These are phyloP conservation scores for Crotalus helleri DNA, from an alignment of 2,113 vertebrate species.

Conservation along the genomic window DNA sequence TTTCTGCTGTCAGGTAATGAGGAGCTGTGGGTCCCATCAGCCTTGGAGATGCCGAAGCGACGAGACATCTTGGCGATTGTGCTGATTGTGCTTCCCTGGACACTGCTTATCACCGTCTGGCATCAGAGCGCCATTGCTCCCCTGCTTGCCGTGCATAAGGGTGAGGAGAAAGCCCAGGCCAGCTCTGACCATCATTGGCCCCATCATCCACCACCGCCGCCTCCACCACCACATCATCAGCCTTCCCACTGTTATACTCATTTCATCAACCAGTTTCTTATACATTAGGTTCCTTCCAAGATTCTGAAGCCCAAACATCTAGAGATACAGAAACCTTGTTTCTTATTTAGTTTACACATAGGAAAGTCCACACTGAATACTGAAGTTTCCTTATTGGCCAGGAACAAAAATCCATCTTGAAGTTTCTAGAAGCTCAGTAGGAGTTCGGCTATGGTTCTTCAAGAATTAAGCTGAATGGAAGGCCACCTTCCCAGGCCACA, in stretches of 20 bases:
- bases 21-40: conserved; percentile 91
- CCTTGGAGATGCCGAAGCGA: conserved; percentile 99
- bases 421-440: background rate
- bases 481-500: background rate
- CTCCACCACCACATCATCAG: conserved; percentile 40
- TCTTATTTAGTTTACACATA: background rate
- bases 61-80: conserved; percentile 98
- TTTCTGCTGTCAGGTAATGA: conserved; percentile 88
- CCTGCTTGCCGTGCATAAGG: conserved; percentile 92
- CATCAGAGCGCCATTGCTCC: conserved; percentile 96
- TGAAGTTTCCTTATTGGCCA: background rate
- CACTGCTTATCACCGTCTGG: conserved; percentile 98
- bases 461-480: background rate
- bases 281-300: background rate
- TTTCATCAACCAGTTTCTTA: conserved; percentile 43
- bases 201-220: background rate
- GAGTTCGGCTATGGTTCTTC: background rate
- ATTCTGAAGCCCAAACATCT: conserved; percentile 30
- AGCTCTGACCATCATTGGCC: conserved; percentile 18
- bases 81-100: conserved; percentile 99
- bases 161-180: conserved; percentile 73
- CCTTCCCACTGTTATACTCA: conserved; percentile 47
- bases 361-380: background rate
- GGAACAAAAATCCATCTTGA: background rate
- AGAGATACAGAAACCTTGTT: background rate